Percentiles rank a stretch among this genome's conserved stretches.
Evolutionary conservation across 30 jellyfish, hydroid and myxozoan species (phyloP).

Genomic region (Hydractinia echinata): DNA sequence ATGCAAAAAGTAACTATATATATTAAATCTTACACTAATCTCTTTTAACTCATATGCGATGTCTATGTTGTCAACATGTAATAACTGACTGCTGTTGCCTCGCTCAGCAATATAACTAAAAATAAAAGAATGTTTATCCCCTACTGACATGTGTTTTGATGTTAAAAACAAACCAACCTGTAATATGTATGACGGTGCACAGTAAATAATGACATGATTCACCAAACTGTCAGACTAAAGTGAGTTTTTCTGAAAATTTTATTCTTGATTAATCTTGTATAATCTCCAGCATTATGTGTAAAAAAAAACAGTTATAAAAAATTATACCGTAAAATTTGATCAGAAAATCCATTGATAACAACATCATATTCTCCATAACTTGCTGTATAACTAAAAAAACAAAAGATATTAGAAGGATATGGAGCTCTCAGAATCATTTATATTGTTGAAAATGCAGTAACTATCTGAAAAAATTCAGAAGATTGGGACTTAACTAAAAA

Average conservation of each 20-base stretch:
- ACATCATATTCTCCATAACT: constrained; percentile 33
- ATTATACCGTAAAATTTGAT: constrained; percentile 68
- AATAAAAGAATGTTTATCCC: not conserved
- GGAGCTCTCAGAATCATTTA: not conserved
- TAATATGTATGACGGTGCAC: not conserved
- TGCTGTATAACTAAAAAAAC: not conserved
- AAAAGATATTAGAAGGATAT: not conserved
- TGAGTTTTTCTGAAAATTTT: too few species aligned
- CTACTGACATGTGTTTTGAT: too few species aligned
- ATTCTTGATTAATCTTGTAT: too few species aligned
- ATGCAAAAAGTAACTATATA: too few species aligned
- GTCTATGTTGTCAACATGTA: constrained; percentile 81
- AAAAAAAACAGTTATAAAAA: not conserved
- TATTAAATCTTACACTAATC: constrained; percentile 40
- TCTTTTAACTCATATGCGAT: constrained; percentile 64
- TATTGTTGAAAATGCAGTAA: too few species aligned
- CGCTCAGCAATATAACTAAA: constrained; percentile 76
- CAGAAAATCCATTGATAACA: constrained; percentile 60
- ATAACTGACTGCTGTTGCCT: constrained; percentile 54
- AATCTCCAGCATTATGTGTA: too few species aligned
- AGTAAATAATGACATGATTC: not conserved
- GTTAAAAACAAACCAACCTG: not conserved
- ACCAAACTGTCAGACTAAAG: too few species aligned
- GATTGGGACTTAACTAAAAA: too few species aligned
- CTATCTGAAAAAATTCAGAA: too few species aligned